Conservation (phyloP, 2,888 invertebrate genomes). For the Apantesis nais region DNA sequence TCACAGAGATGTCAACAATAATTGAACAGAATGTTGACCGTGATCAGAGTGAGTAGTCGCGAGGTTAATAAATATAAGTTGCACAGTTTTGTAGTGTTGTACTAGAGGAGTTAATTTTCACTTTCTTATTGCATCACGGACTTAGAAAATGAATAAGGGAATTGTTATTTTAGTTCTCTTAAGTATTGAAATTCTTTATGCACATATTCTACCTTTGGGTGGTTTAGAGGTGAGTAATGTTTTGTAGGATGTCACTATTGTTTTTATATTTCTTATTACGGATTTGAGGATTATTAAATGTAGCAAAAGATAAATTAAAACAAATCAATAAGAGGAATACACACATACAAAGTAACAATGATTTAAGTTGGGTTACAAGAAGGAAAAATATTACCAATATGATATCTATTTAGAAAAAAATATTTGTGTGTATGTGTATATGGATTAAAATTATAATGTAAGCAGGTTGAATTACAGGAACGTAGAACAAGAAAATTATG, state of each 20-base stretch:
- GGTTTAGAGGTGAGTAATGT: constrained; percentile 60
- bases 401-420: not conserved
- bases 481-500: too few species aligned
- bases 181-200: constrained; percentile 60
- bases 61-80: constrained; percentile 12
- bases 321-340: not conserved
- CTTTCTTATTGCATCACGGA: constrained; percentile 26
- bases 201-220: constrained; percentile 61
- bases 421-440: not conserved
- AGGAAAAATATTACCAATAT: not conserved
- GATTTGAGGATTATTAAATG: not conserved
- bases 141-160: constrained; percentile 62
- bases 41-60: constrained; percentile 12
- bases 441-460: not conserved
- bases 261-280: not conserved
- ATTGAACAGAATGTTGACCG: constrained; percentile 18
- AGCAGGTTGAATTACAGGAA: not conserved
- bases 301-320: not conserved
- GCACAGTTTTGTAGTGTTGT: constrained; percentile 17
- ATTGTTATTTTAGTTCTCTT: constrained; percentile 63
- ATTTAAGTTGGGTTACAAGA: not conserved
- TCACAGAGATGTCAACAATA: constrained; percentile 27
- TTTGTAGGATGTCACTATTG: constrained; percentile 22
- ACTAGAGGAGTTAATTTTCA: constrained; percentile 11
- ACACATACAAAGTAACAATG: not conserved